Percentiles rank a stretch among this genome's conserved stretches.
These are phyloP conservation scores for Microctenopoma steveboyesi DNA, from an alignment of 2,797 vertebrate species.

Conservation along the genomic window DNA sequence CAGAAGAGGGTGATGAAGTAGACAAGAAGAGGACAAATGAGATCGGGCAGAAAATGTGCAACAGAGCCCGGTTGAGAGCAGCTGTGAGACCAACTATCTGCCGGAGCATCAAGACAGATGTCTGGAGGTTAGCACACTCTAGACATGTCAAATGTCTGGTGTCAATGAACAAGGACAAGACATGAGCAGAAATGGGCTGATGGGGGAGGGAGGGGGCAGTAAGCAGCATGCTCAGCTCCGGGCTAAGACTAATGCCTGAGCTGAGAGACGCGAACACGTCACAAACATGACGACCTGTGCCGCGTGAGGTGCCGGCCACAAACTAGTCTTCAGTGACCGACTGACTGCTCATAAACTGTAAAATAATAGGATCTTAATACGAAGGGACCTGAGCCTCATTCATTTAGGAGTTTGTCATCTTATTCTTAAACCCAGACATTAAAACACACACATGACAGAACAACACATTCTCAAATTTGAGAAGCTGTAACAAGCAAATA, in stretches of 20 bases:
- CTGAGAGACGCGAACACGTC: slow-evolving; percentile 32
- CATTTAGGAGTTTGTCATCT: no score
- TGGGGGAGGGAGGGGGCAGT: slow-evolving; percentile 30
- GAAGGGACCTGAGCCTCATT: no score
- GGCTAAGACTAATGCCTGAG: slow-evolving; percentile 39
- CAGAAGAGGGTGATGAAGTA: slow-evolving; percentile 33
- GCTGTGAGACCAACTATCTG: slow-evolving; percentile 41
- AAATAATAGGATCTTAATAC: no score
- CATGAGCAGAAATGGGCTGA: slow-evolving; percentile 28
- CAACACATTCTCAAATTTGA: no score
- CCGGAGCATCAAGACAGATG: slow-evolving; percentile 19
- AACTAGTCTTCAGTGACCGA: slow-evolving; percentile 19
- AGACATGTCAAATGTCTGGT: slow-evolving; percentile 51
- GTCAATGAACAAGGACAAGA: slow-evolving; percentile 46
- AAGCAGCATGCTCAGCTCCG: slow-evolving; percentile 35
- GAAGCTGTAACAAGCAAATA: no score
- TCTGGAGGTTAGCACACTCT: slow-evolving; percentile 18
- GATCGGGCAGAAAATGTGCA: slow-evolving; percentile 59
- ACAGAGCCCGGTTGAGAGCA: slow-evolving; percentile 17
- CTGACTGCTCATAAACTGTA: no score
- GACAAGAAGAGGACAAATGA: slow-evolving; percentile 60
- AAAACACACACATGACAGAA: no score
- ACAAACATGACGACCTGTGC: slow-evolving; percentile 36
- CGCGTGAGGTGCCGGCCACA: slow-evolving; percentile 21
- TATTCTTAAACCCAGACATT: no score